These are phyloP conservation scores for Takifugu ocellatus DNA, from an alignment of 2,797 vertebrate species.

Conservation along the genomic window DNA sequence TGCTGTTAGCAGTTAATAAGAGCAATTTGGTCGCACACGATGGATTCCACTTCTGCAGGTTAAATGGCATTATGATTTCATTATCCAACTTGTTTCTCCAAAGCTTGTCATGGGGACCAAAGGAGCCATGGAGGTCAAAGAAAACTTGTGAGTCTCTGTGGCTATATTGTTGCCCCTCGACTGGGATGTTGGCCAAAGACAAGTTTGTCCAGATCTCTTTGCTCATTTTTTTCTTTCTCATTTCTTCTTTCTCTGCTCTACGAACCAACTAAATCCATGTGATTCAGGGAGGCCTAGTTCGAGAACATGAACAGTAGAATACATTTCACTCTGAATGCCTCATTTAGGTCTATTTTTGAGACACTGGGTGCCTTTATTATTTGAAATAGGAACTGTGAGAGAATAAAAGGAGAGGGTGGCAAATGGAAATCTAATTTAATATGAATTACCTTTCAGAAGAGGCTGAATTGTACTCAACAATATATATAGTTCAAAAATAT, in stretches of 20 bases:
- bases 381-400: conserved; percentile 43
- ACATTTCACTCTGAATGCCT: conserved; percentile 62
- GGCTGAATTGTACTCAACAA: not conserved
- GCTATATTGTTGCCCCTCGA: conserved; percentile 46
- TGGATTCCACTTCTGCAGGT: conserved; percentile 44
- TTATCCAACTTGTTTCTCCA: conserved; percentile 53
- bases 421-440: conserved; percentile 39
- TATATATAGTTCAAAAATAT: too few relatives aligned
- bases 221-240: conserved; percentile 22
- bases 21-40: conserved; percentile 50
- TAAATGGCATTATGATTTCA: conserved; percentile 55
- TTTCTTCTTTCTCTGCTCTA: conserved; percentile 63
- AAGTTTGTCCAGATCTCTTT: conserved; percentile 41
- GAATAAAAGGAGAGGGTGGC: conserved; percentile 30
- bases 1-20: conserved; percentile 64
- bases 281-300: conserved; percentile 57
- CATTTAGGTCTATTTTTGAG: conserved; percentile 56
- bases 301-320: conserved; percentile 51
- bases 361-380: conserved; percentile 58
- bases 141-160: conserved; percentile 29
- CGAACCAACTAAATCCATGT: conserved; percentile 66
- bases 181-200: conserved; percentile 48
- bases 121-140: conserved; percentile 58
- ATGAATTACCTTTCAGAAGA: conserved; percentile 31
- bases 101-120: conserved; percentile 55